Conservation (phyloP, 1,140 invertebrate genomes). For the Oscheius sp. region DNA sequence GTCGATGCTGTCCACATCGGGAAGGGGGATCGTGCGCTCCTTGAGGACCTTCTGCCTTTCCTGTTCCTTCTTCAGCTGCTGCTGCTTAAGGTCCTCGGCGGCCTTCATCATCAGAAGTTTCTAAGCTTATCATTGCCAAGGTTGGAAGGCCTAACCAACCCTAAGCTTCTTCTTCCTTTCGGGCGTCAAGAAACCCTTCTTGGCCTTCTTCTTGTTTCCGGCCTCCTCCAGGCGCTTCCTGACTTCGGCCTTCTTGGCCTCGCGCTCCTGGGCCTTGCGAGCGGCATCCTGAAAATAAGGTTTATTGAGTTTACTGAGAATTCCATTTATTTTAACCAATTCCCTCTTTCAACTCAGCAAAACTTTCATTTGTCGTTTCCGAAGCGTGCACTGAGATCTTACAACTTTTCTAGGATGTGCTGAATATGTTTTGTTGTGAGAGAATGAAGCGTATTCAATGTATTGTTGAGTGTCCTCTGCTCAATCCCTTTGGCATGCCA, state of each 20-base stretch:
- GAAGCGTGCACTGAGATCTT: too few species aligned
- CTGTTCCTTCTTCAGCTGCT: slow-evolving; percentile 95
- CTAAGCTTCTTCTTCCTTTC: slow-evolving; percentile 62
- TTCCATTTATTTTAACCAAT: slow-evolving; percentile 5
- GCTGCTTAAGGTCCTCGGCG: slow-evolving; percentile 97
- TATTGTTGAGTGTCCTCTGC: neutral
- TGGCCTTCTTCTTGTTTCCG: slow-evolving; percentile 57
- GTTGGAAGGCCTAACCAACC: slow-evolving; percentile 55
- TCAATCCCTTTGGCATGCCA: neutral
- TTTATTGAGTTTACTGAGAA: too few species aligned
- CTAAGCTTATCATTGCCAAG: slow-evolving; percentile 62
- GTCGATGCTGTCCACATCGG: slow-evolving; percentile 40
- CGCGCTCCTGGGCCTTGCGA: slow-evolving; percentile 56
- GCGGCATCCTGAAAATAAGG: slow-evolving; percentile 52
- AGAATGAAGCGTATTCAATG: neutral
- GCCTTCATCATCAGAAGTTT: slow-evolving; percentile 98
- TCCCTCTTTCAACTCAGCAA: too few species aligned
- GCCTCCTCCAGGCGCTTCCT: slow-evolving; percentile 60
- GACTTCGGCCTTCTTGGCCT: slow-evolving; percentile 60
- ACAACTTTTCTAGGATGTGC: neutral
- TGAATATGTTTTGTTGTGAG: neutral
- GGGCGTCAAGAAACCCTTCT: slow-evolving; percentile 61
- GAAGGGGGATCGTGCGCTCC: slow-evolving; percentile 68
- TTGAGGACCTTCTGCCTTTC: slow-evolving; percentile 90
- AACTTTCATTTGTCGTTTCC: too few species aligned